Evolutionary conservation across 1,140 invertebrate genomes (phyloP), one percentile per base, ranked within the genome.

Genomic region (Dreissena polymorpha): DNA sequence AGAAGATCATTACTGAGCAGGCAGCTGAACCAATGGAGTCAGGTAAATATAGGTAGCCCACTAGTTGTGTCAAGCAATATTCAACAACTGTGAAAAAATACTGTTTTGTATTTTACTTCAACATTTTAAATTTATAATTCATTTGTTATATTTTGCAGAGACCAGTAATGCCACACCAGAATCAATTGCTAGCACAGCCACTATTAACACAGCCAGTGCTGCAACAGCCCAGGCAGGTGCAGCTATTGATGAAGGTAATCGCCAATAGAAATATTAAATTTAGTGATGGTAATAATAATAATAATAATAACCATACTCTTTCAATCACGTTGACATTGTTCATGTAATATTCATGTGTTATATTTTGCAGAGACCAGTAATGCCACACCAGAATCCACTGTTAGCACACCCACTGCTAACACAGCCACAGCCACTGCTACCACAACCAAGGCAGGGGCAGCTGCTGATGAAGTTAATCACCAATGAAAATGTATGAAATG

Each of bases 1-100:
- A 74, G 72, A 74, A 74, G 72, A 74, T 63, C 72, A 74, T 57
- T 74, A 74, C 72, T 74, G 72, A 74, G 72, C 72, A 74, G 69
- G 69, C 69, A 51, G 69, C 69, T 72, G 69, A 72, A 72, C 69
- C 69, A 72, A 72, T 51, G 69, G 53, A 74, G 72, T 74, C 72
- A 60, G 72, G 72, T 74, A 74, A 74, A 74, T 74, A 74, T 74
- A 74, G 57, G 72, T 72, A 53, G 70, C 50, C 70, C 70, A 51
- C 70, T 29, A 51, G 51, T 29, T 27, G 14, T 71, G 69, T 71
- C 29, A 71, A 29, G 69, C 2, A 39, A 39, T 39, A 39, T 39
- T 39, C 39, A 39, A 39, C 39, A 39, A 39, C 39, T 39, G 39
- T 39, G 39, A 39, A 39, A 39, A 39, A 39, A 39, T 39, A 39